Evolutionary conservation across 2,113 vertebrate species (phyloP), one percentile per base, ranked within the genome.

Genomic region (Cochlearius cochlearius): DNA sequence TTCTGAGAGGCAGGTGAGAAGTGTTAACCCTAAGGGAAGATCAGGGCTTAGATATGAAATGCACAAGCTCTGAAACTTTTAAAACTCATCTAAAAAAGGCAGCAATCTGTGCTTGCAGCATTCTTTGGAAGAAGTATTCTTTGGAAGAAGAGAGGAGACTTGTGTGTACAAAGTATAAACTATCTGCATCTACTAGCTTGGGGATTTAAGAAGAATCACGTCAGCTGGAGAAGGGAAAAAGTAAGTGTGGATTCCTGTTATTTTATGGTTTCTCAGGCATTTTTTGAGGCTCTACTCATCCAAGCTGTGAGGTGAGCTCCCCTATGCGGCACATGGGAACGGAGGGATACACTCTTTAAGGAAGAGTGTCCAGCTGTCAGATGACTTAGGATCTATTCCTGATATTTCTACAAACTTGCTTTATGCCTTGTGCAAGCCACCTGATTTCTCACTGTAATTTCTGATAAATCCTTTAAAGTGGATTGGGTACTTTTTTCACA

Each of bases 161-260:
- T 0, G 0, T 50, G 22, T 22, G 15, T 45, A 50, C 4, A 0
- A 82, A 59, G n/a, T 53, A 59, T 53, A 23, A 59, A 56, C 25
- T 47, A 14, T 63, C 36, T 41, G 21, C 19, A 58, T 63, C 23
- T 38, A 6, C 10, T 30, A n/a, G 8, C 5, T 8, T 49, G 20
- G 14, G 32, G 10, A 69, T 83, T 68, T 68, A 90, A 69, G n/a
- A 60, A 62, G 38, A 74, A 39, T 29, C 22, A 50, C 0, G 0
- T 56, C 62, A 60, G 27, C 20, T 63, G 13, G 12, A 59, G 18
- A 69, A 69, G 4, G 4, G 36, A 38, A 73, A 60, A 71, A 15
- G 5, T 66, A 38, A 67, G 5, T 9, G 15, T 60, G 45, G n/a
- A 76, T 80, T 84, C 25, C 22, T 71, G 20, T 13, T 14, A 21